These are phyloP conservation scores for Heloderma charlesbogerti DNA, from an alignment of 2,113 vertebrate species.

Conservation along the genomic window DNA sequence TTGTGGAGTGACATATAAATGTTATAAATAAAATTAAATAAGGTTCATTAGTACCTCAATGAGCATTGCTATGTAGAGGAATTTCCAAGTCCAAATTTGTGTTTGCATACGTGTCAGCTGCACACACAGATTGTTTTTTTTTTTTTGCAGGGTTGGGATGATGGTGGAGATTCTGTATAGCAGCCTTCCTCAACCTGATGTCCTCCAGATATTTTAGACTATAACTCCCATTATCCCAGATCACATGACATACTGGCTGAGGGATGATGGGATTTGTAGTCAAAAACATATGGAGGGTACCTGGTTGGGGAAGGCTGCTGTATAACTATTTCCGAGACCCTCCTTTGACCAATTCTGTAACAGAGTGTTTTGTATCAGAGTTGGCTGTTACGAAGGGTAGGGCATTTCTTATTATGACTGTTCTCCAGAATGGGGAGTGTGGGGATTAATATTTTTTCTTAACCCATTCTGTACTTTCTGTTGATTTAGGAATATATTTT, in stretches of 20 bases:
- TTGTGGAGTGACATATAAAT: background rate
- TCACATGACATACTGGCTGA: no score
- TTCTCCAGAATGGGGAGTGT: background rate
- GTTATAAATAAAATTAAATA: background rate
- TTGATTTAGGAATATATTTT: background rate
- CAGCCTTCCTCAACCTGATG: no score
- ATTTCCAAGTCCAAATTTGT: background rate
- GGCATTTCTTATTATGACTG: background rate
- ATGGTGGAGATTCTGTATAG: background rate
- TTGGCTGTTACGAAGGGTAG: background rate
- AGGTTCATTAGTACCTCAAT: background rate
- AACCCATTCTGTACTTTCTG: background rate
- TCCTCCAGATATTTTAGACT: no score
- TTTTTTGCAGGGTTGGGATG: background rate
- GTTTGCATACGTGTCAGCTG: background rate
- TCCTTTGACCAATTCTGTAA: background rate
- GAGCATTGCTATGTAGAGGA: background rate
- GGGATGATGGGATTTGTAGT: no score
- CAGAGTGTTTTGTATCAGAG: background rate
- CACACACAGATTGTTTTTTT: background rate
- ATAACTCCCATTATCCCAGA: no score
- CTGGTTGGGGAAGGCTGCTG: background rate
- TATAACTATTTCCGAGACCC: background rate
- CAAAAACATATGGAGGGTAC: no score
- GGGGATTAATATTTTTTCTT: background rate